phyloP scores from a whole-genome alignment of 1,140 invertebrate genomes.

The Leptopilina clavipes region DNA sequence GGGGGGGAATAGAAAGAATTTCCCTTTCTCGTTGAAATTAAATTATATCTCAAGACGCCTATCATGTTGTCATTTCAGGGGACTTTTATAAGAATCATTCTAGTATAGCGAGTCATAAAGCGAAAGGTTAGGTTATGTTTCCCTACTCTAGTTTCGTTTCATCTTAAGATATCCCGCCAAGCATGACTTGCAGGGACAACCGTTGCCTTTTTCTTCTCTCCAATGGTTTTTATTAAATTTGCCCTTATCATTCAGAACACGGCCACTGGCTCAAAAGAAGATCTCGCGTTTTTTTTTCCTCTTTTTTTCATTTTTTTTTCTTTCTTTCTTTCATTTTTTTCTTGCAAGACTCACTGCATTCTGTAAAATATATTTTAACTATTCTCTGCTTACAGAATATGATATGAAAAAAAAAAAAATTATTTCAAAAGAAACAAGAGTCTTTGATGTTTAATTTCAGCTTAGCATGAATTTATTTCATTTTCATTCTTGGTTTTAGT shows the following conservation, averaged over 20 bases:
- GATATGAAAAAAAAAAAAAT: not conserved
- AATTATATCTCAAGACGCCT: conserved; percentile 19
- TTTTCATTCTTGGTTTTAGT: not conserved
- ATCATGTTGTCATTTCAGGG: conserved; percentile 31
- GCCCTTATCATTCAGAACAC: conserved; percentile 46
- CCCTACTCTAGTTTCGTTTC: conserved; percentile 40
- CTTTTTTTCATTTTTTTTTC: no score
- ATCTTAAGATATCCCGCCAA: conserved; percentile 44
- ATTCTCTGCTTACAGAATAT: not conserved
- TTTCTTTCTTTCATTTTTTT: no score
- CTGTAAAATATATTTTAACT: not conserved
- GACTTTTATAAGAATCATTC: conserved; percentile 38
- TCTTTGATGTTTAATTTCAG: not conserved
- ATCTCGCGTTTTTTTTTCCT: not conserved
- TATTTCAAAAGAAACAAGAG: not conserved
- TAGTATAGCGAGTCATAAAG: conserved; percentile 29
- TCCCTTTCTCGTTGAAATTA: not conserved
- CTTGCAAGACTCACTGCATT: not conserved
- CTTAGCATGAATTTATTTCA: not conserved
- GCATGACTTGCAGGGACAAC: conserved; percentile 39
- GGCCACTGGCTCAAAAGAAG: conserved; percentile 34
- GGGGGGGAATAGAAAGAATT: not conserved
- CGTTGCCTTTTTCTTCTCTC: conserved; percentile 2
- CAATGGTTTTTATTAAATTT: conserved; percentile 60
- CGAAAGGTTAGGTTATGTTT: conserved; percentile 37